Evolutionary conservation across 2,113 vertebrate genomes (phyloP).

Genomic region (Ctenomys sociabilis): DNA sequence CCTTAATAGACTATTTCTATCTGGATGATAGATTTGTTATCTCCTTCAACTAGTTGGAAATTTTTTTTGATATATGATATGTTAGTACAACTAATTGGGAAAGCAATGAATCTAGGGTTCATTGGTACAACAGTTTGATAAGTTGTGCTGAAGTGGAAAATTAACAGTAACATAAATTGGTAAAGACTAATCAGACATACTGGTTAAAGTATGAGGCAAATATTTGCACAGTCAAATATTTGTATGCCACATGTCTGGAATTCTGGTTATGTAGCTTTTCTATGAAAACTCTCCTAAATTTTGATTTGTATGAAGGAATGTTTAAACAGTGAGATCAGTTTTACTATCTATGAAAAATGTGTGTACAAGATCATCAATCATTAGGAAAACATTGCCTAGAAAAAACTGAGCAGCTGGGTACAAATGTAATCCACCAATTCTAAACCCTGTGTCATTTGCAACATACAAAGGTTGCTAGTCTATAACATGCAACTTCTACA

Average conservation of each 20-base stretch:
- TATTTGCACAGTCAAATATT: constrained; percentile 72
- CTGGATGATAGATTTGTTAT: background rate
- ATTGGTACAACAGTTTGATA: constrained; percentile 60
- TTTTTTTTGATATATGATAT: constrained; percentile 69
- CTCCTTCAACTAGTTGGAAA: constrained; percentile 63
- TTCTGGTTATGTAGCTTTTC: constrained; percentile 74
- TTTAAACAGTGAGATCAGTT: constrained; percentile 60
- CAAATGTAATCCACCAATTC: background rate
- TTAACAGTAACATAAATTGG: constrained; percentile 65
- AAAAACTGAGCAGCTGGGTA: background rate
- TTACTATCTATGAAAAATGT: background rate
- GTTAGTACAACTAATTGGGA: constrained; percentile 26
- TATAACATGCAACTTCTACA: background rate
- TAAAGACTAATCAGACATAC: constrained; percentile 79
- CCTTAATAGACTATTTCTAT: constrained; percentile 38
- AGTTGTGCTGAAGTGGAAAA: constrained; percentile 64
- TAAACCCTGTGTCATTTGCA: constrained; percentile 8
- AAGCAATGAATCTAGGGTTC: constrained; percentile 64
- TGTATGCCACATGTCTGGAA: constrained; percentile 70
- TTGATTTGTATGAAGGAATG: constrained; percentile 48
- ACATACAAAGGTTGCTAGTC: background rate
- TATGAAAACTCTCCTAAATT: constrained; percentile 72
- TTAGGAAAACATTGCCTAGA: background rate
- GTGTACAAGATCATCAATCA: constrained; percentile 31
- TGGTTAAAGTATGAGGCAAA: constrained; percentile 66